Evolutionary conservation across 2,888 invertebrate genomes (phyloP).

Genomic region (Bellardia bayeri): DNA sequence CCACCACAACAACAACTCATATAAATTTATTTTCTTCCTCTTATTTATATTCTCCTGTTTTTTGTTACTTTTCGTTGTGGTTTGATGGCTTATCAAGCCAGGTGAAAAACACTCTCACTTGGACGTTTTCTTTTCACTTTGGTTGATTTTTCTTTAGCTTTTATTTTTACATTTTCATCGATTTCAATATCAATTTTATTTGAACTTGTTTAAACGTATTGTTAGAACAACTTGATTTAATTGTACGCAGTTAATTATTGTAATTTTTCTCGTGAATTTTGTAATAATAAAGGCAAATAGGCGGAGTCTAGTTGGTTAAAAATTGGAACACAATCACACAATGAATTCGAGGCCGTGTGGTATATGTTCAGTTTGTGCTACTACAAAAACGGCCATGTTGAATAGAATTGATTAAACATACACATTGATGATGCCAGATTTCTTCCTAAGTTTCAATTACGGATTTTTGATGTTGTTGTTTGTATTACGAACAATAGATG

Average conservation of each 20-base stretch:
- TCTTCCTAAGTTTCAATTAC: no score
- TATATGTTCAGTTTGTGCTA: slow-evolving; percentile 35
- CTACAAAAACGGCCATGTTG: slow-evolving; percentile 35
- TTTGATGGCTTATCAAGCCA: slow-evolving; percentile 46
- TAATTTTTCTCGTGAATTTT: slow-evolving; percentile 52
- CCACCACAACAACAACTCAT: slow-evolving; percentile 28
- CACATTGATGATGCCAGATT: slow-evolving; percentile 1
- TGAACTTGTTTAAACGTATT: slow-evolving; percentile 14
- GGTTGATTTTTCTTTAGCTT: slow-evolving; percentile 8
- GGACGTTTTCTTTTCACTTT: slow-evolving; percentile 22
- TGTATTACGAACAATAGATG: no score
- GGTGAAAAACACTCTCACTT: slow-evolving; percentile 60
- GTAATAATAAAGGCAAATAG: slow-evolving; percentile 63
- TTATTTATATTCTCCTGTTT: slow-evolving; percentile 41
- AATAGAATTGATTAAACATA: slow-evolving; percentile 16
- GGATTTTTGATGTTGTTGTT: no score
- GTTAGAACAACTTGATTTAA: not conserved
- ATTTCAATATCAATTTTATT: slow-evolving; percentile 11
- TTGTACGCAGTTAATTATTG: slow-evolving; percentile 48
- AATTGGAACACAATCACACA: slow-evolving; percentile 60
- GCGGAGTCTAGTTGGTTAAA: slow-evolving; percentile 62
- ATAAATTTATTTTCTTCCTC: slow-evolving; percentile 20
- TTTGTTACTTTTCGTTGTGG: slow-evolving; percentile 48
- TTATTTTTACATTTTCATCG: slow-evolving; percentile 17
- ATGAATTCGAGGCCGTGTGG: slow-evolving; percentile 58